Base-by-base conservation (phyloP, 2,113 vertebrate species). In the Brachyhypopomus occidentalis region DNA sequence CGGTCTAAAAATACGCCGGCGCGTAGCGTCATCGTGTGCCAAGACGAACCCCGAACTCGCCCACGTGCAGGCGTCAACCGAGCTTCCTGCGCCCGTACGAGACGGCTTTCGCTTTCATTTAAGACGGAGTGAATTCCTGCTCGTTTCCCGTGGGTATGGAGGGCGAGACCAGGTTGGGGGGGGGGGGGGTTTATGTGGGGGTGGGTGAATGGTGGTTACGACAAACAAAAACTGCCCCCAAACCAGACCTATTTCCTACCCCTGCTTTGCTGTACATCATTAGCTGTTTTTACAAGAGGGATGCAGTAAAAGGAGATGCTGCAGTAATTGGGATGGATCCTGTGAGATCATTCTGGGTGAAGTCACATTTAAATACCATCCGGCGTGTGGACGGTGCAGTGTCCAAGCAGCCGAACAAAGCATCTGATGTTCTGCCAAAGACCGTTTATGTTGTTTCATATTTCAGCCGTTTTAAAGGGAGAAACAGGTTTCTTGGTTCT, bases 1-100 rank as follows among this genome's bases (percentile, higher is more conserved):
- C 79, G 88, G 85, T 67, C 41, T 12, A 83, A 88, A 92, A 88
- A 90, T 85, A 87, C 79, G 67, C 30, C 58, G 62, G 45, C 56
- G 56, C 69, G 58, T 80, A 71, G 17, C 30, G 79, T 77, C 77
- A 72, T 73, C 77, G 52, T 69, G 75, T 64, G 75, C 64, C 73
- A 85, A 81, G 73, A 83, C 23, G 45, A 67, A 85, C 78, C 78
- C 76, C 48, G 52, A 52, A 63, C 45, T 73, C 81, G 69, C 84
- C 84, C 84, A 85, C 84, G 55, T 77, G 38, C 77, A 64, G 75
- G 60, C 73, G 67, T 80, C 84, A 85, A 73, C 67, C 77, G 52
- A 30, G 66, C 74, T 55, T 9, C n/a, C 69, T 77, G 66, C 84
- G 76, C 64, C 69, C 41, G 63, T 36, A 25, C 64, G 30, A 22